Base-by-base conservation (phyloP, 1,140 invertebrate genomes). In the Pristionchus pacificus region DNA sequence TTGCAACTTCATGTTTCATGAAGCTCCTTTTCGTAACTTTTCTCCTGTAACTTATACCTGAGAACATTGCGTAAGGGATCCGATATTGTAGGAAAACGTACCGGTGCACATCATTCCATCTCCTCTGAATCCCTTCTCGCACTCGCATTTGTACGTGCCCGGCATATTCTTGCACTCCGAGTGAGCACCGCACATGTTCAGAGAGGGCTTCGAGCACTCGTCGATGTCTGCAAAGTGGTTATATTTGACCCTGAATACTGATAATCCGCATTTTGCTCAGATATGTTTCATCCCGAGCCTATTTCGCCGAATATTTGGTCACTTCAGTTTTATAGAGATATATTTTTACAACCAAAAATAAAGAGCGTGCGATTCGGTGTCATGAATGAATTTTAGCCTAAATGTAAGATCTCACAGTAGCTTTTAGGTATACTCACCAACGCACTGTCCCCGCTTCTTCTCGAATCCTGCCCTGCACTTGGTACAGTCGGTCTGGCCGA, bases 161-260 rank as follows among this genome's bases (percentile, higher is more conserved):
- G 88, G 88, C 30, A 91, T 91, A 85, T 95, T 95, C 72, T 89
- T 87, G 85, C 93, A 95, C 28, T 88, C 87, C 3, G 92, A 91
- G 61, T 76, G 65, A 1, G 15, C 57, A 25, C 60, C 25, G 27
- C 77, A 79, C 55, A 63, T 49, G 29, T 70, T 68, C 28, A 58
- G 10, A 27, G 57, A 33, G 3, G 59, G 25, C 10, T 62, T 60
- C 14, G 55, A 31, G 87, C 93, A 96, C 88, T 96, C 93, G 87
- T 96, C 95, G 86, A 93, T 91, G 86, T 96, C 93, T 93, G 87
- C 31, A 88, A 86, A 68, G n/a, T 13, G 70, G 38, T 62, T 62
- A 19, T 49, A 13, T 10, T 61, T 61, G 25, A 1, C 10, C 29
- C 19, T 19, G 38, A 49, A 19, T 6, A 49, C 38, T n/a, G n/a